Evolutionary conservation across 2,113 vertebrate species (phyloP).

Genomic region (Chloropsis hardwickii): DNA sequence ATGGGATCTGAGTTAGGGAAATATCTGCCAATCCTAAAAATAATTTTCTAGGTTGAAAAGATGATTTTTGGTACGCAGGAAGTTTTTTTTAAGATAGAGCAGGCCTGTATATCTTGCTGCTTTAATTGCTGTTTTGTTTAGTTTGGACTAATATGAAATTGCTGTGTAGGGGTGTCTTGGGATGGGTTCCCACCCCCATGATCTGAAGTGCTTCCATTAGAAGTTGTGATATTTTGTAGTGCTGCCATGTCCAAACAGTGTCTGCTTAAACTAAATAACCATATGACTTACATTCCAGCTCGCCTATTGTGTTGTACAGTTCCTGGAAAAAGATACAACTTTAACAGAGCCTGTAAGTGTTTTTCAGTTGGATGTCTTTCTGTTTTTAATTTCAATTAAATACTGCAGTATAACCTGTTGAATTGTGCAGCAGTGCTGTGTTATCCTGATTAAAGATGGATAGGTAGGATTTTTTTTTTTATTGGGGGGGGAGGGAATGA

Average conservation of each 20-base stretch:
- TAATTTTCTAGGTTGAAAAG: neutral
- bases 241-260: neutral
- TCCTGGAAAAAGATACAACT: conserved; percentile 96
- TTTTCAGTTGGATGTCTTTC: neutral
- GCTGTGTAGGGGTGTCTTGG: neutral
- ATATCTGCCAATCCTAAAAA: neutral
- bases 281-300: conserved; percentile 77
- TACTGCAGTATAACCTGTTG: neutral
- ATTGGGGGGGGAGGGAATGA: fast-evolving
- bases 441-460: neutral
- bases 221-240: neutral
- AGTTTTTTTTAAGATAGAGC: neutral
- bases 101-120: neutral
- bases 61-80: neutral
- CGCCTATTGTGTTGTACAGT: conserved; percentile 98
- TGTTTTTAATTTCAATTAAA: neutral
- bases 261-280: conserved; percentile 30
- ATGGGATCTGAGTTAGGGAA: neutral
- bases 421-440: neutral
- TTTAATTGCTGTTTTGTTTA: conserved; percentile 47
- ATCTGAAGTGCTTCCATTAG: neutral
- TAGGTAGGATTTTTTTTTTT: neutral
- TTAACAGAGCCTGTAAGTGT: conserved; percentile 92
- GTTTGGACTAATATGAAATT: conserved; percentile 11
- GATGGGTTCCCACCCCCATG: neutral